Conservation (phyloP, 2,797 vertebrate genomes). For the Ataeniobius toweri region DNA sequence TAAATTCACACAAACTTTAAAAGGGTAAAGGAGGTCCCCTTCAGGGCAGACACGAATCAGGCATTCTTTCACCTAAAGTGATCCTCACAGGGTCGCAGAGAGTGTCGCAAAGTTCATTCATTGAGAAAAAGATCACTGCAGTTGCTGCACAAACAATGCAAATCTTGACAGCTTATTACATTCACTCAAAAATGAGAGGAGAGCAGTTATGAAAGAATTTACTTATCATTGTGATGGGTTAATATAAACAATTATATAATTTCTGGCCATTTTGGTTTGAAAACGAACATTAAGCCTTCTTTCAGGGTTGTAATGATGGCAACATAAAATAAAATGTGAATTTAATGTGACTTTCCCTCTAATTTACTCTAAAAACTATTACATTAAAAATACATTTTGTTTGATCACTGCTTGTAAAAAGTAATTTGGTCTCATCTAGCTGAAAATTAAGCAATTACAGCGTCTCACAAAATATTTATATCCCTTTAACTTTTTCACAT, state of each 20-base stretch:
- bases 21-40: constrained; percentile 41
- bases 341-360: background rate
- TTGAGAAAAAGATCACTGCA: constrained; percentile 27
- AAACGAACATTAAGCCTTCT: background rate
- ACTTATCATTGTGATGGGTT: constrained; percentile 24
- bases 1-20: constrained; percentile 44
- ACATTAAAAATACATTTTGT: constrained; percentile 29
- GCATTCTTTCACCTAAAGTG: constrained; percentile 15
- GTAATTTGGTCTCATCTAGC: background rate
- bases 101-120: constrained; percentile 8
- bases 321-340: background rate
- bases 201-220: constrained; percentile 39
- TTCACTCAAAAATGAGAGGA: constrained; percentile 29
- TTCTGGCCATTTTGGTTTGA: constrained; percentile 28
- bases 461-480: background rate
- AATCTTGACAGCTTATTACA: constrained; percentile 46
- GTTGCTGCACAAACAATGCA: background rate
- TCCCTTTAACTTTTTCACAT: background rate
- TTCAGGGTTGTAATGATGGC: background rate
- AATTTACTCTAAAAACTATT: background rate
- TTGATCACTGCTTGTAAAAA: constrained; percentile 22
- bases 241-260: constrained; percentile 25
- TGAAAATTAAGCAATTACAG: constrained; percentile 4
- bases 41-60: constrained; percentile 39
- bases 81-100: constrained; percentile 14